Conservation (phyloP, 2,888 invertebrate genomes). For the Tenthredo scrophulariae region DNA sequence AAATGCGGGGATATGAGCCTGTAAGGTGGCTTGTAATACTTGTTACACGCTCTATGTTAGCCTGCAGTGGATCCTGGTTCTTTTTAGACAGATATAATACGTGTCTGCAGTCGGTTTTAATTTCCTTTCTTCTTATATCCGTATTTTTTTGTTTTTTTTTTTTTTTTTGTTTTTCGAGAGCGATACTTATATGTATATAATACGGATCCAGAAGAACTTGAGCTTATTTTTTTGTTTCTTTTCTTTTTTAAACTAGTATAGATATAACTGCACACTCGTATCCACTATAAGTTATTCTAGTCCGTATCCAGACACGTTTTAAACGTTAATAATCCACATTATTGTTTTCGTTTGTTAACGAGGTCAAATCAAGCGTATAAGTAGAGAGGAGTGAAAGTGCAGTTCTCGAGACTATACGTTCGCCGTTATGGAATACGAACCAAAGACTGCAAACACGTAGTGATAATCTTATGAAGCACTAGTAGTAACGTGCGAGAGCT, state of each 20-base stretch:
- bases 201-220: background rate
- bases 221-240: background rate
- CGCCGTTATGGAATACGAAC: background rate
- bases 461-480: background rate
- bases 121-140: background rate
- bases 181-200: background rate
- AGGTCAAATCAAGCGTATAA: constrained; percentile 44
- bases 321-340: background rate
- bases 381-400: background rate
- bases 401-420: background rate
- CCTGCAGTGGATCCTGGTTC: constrained; percentile 26
- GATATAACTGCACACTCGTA: too few species aligned
- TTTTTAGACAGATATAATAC: too few species aligned
- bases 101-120: background rate
- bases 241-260: too few species aligned
- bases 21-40: background rate
- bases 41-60: constrained; percentile 2
- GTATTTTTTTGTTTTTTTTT: background rate
- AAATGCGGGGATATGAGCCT: background rate
- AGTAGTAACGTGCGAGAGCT: background rate
- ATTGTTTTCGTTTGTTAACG: background rate
- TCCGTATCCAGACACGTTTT: too few species aligned
- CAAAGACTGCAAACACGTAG: background rate
- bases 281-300: too few species aligned
- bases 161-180: background rate